Evolutionary conservation across 2,113 vertebrate species (phyloP).

Genomic region (Turdus rufiventris): DNA sequence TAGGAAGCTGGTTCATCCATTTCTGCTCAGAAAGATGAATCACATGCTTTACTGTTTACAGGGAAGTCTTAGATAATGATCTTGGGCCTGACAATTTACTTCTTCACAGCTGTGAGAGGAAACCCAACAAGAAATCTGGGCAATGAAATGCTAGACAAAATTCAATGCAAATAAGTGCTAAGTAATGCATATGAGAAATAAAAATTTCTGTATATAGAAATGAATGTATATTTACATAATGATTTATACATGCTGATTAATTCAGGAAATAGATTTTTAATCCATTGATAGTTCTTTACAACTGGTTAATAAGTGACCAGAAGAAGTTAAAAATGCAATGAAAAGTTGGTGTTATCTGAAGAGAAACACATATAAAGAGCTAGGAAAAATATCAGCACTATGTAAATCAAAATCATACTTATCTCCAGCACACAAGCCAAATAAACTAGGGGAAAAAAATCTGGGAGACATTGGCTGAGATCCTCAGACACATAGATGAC

Average conservation of each 20-base stretch:
- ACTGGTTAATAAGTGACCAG: neutral
- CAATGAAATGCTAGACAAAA: neutral
- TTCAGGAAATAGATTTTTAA: neutral
- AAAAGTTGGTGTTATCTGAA: neutral
- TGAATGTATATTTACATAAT: neutral
- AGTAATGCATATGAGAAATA: neutral
- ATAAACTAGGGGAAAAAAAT: neutral
- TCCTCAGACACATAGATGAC: neutral
- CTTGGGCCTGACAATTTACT: neutral
- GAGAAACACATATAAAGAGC: neutral
- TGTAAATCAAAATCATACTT: neutral
- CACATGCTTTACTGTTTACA: neutral
- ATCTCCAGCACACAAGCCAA: neutral
- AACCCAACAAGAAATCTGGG: neutral
- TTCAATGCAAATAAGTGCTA: neutral
- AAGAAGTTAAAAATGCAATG: neutral
- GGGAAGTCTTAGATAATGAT: neutral
- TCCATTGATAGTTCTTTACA: neutral
- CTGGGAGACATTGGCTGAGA: neutral
- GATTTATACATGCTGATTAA: neutral
- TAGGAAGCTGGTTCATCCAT: neutral
- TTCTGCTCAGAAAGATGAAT: neutral
- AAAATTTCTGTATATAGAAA: neutral
- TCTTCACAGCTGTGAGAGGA: neutral
- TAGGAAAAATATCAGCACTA: neutral